Evolutionary conservation across 2,797 vertebrate species (phyloP), one percentile per base, ranked within the genome.

Genomic region (Orestias chungarensis): DNA sequence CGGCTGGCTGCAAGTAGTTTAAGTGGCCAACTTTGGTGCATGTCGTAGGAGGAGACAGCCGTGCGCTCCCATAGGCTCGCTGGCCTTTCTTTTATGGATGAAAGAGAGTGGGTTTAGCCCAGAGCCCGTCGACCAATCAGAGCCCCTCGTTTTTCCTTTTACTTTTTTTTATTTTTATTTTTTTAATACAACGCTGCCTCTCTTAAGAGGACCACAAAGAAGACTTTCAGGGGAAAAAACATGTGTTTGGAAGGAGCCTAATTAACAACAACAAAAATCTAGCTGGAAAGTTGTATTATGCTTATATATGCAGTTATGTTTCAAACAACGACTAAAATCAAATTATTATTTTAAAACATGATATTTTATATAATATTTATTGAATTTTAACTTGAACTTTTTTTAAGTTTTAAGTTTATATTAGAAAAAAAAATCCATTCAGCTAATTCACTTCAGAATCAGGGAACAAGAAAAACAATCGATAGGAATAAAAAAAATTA

Each of bases 81-180:
- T 80, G 78, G 81, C 90, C 92, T 85, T 94, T 95, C 96, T 95
- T 96, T 97, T 96, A 96, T 96, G 95, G 93, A 93, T 93, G 89
- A 92, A 91, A 93, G 90, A 89, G 91, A 93, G 92, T 94, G 94
- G 94, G 94, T 91, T 87, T 91, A 80, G 88, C 93, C 85, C 88
- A 73, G 76, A 91, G 68, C 79, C 86, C 70, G 83, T 91, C 94
- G 95, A 95, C 95, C 90, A 93, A 90, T 87, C 91, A 91, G 74
- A 89, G 79, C 61, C 4, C 62, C 88, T 59, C 89, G 84, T 88
- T 88, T 70, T 62, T 40, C n/a, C 59, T 85, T 90, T 89, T 91
- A 85, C 88, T 88, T 70, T 62, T 40, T n/a, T 35, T 85, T 90
- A 85, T 88, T 88, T 70, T 62, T 40, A 40, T 35, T 85, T 90